Base-by-base conservation (phyloP, 1,140 invertebrate species). In the Drosophila asahinai region DNA sequence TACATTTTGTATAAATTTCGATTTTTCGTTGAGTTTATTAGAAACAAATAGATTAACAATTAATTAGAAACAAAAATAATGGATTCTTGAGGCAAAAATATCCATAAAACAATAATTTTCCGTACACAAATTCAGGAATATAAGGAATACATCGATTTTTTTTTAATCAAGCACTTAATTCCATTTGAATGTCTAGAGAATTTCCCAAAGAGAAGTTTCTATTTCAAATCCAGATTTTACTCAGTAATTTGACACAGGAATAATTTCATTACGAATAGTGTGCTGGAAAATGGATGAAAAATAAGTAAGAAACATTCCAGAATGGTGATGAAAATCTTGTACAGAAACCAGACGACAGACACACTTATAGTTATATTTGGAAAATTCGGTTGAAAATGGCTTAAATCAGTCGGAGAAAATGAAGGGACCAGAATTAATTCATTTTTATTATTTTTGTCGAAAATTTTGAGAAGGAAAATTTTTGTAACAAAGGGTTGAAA, bases 261-360 rank as follows among this genome's bases (percentile, higher is more conserved):
- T 42, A 42, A 19, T 91, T 75, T 83, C 74, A 89, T 68, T 66
- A 11, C 14, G 14, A 17, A 36, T 14, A 19, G 12, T 47, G 5
- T 14, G 9, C 6, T 3, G 8, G 5, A 33, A 17, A 58, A 30
- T 42, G 3, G 3, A 12, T 42, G 9, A 2, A 62, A 36, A 45
- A 12, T 33, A 14, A 0, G 0, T 5, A 42, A 42, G 1, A 0
- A 58, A 25, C 7, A 14, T 3, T 38, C 5, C 1, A 17, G 45
- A 48, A 60, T 22, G 11, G 47, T 12, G 17, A 27, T 25, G 9
- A 12, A 25, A 42, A 6, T 25, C 9, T 1, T 3, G 4, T 8
- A 27, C 62, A 42, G 19, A 7, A 60, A n/a, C 22, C 2, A 2
- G 12, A 57, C 22, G 12, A 57, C n/a, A n/a, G 14, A 59, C 22